Evolutionary conservation across 1,140 invertebrate species (phyloP), one percentile per base, ranked within the genome.

Genomic region (Conus ventricosus): DNA sequence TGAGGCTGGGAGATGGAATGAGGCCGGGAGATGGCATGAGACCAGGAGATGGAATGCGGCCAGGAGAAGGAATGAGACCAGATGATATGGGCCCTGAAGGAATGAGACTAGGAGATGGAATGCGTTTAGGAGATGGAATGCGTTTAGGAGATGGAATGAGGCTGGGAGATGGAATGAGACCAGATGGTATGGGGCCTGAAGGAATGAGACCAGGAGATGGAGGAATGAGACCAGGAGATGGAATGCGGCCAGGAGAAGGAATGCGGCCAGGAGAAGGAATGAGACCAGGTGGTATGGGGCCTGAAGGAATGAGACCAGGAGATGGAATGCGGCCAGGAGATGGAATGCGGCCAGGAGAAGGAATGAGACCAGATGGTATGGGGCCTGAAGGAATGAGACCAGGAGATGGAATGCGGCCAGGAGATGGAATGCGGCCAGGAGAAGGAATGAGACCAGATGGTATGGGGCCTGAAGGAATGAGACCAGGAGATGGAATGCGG

Each of bases 91-190:
- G 85, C 51, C 10, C 67, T 39, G 53, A 57, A 87, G 75, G 85
- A 87, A 53, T 51, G 85, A 23, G 81, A 84, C 53, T 57, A 53
- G 53, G 82, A 84, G 60, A 84, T 54, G 54, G 87, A 88, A 87
- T 71, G 57, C 53, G 57, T n/a, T 51, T 71, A 20, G 53, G 84
- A 71, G 67, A 89, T 71, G 63, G 88, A 89, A 25, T 25, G 60
- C 0, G 71, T 55, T 8, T 71, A 8, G 67, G 67, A 13, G 67
- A 71, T 17, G 20, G 67, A 71, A 71, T 71, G 67, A 4, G 67
- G 67, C 15, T 4, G 0, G 67, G 7, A 6, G 67, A n/a, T n/a
- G n/a, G 67, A 0, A 71, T 71, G 67, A 11, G 67, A 20, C 67
- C 67, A 71, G 67, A 71, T 23, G 67, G 67, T n/a, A n/a, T n/a